Percentiles rank a stretch among this genome's conserved stretches.
phyloP scores from a whole-genome alignment of 2,888 invertebrate species.

The Megastigmus dorsalis region DNA sequence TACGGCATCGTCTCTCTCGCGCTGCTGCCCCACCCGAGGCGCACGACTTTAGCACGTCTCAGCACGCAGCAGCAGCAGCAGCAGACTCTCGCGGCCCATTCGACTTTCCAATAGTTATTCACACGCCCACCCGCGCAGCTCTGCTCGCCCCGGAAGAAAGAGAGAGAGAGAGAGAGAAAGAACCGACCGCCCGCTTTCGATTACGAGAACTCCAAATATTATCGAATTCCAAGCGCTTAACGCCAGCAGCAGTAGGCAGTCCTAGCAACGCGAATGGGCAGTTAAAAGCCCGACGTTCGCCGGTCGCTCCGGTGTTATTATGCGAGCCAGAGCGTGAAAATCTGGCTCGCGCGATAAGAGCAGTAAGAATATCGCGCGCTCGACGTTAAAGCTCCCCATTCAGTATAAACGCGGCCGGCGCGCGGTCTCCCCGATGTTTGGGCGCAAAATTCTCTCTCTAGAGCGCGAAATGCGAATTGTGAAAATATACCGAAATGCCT shows the following conservation, averaged over 20 bases:
- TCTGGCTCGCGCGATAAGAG: not conserved
- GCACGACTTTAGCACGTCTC: no score
- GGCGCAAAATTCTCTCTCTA: not conserved
- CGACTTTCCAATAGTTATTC: not conserved
- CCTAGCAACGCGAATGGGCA: constrained; percentile 28
- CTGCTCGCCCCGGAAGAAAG: no score
- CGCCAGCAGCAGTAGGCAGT: constrained; percentile 37
- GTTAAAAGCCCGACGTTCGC: constrained; percentile 41
- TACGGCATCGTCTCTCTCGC: no score
- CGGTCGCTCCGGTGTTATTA: constrained; percentile 14
- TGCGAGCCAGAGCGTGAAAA: constrained; percentile 3
- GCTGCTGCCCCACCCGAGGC: no score
- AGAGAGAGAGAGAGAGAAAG: no score
- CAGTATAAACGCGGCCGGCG: no score
- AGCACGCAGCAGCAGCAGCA: no score
- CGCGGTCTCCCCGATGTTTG: no score
- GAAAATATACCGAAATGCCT: not conserved
- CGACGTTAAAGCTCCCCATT: not conserved
- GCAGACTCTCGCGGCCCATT: no score
- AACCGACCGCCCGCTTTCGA: constrained; percentile 61
- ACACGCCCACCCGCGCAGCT: constrained; percentile 59
- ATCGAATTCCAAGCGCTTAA: constrained; percentile 61
- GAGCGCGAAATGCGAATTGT: not conserved
- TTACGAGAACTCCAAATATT: constrained; percentile 67
- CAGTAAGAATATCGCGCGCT: constrained; percentile 23